Evolutionary conservation across 2,888 invertebrate species (phyloP).

Genomic region (Melanchra persicariae): DNA sequence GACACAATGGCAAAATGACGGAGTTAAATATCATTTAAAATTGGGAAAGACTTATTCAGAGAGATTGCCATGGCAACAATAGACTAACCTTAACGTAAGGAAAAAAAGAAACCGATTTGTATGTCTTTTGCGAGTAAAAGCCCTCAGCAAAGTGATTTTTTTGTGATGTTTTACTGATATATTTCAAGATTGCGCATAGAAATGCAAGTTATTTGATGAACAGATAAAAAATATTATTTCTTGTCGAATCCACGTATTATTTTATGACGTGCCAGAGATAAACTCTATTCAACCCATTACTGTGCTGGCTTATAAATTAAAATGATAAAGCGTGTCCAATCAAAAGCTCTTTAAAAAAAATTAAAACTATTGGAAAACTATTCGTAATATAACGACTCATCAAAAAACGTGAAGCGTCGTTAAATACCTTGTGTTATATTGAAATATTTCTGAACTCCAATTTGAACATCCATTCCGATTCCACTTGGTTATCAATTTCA

Average conservation of each 20-base stretch:
- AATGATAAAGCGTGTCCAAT: not conserved
- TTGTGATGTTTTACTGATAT: constrained; percentile 10
- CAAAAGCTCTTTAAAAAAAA: not conserved
- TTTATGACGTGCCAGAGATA: not conserved
- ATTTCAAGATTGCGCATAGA: no score
- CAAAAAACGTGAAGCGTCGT: constrained; percentile 3
- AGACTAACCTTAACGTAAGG: constrained; percentile 1
- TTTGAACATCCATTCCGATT: constrained; percentile 36
- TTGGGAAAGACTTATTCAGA: not conserved
- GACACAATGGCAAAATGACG: not conserved
- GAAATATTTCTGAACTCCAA: constrained; percentile 29
- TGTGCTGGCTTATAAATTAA: not conserved
- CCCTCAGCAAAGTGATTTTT: not conserved
- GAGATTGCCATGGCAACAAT: constrained; percentile 27
- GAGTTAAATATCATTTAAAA: constrained; percentile 14
- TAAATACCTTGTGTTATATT: constrained; percentile 14
- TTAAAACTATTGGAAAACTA: not conserved
- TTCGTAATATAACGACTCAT: not conserved
- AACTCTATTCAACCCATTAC: not conserved
- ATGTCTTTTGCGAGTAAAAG: constrained; percentile 11
- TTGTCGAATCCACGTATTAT: not conserved
- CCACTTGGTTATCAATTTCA: constrained; percentile 53
- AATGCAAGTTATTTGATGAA: not conserved
- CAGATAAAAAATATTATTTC: not conserved
- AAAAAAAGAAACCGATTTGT: constrained; percentile 34